These are phyloP conservation scores for Condylura cristata DNA, from an alignment of 2,113 vertebrate genomes.

Conservation along the genomic window DNA sequence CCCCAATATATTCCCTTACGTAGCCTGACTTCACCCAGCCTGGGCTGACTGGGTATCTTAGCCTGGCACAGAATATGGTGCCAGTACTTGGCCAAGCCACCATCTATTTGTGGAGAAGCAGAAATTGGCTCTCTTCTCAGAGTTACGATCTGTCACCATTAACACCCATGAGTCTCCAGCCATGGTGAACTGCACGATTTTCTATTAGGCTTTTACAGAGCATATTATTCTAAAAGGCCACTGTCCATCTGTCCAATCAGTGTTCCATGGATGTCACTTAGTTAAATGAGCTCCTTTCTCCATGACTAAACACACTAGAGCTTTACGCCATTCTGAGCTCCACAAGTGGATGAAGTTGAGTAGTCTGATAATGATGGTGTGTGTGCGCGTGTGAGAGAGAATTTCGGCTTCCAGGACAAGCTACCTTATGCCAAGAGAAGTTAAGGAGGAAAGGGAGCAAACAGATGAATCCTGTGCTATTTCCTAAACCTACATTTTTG, in stretches of 20 bases:
- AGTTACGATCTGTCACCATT: conserved; percentile 67
- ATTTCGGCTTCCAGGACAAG: not conserved
- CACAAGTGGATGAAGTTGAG: not conserved
- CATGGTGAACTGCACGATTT: conserved; percentile 33
- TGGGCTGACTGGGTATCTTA: not conserved
- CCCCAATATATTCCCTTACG: not conserved
- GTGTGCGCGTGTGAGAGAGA: not conserved
- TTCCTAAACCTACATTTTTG: too few relatives aligned
- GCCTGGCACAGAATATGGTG: conserved; percentile 49
- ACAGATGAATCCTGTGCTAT: not conserved
- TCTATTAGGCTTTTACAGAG: conserved; percentile 10
- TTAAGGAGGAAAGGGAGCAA: not conserved
- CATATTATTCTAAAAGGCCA: conserved; percentile 52
- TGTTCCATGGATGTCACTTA: conserved; percentile 46
- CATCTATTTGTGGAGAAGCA: conserved; percentile 57
- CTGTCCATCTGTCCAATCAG: conserved; percentile 37
- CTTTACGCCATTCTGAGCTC: not conserved
- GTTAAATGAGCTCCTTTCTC: conserved; percentile 35
- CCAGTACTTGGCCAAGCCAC: conserved; percentile 58
- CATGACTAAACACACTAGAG: not conserved
- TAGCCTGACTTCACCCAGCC: not conserved
- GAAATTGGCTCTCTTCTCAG: conserved; percentile 55
- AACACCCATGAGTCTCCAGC: conserved; percentile 60
- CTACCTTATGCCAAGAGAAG: not conserved
- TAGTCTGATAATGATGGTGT: not conserved